Evolutionary conservation across 2,888 invertebrate genomes (phyloP), one percentile per base, ranked within the genome.

Genomic region (Philhelius pedissequus): DNA sequence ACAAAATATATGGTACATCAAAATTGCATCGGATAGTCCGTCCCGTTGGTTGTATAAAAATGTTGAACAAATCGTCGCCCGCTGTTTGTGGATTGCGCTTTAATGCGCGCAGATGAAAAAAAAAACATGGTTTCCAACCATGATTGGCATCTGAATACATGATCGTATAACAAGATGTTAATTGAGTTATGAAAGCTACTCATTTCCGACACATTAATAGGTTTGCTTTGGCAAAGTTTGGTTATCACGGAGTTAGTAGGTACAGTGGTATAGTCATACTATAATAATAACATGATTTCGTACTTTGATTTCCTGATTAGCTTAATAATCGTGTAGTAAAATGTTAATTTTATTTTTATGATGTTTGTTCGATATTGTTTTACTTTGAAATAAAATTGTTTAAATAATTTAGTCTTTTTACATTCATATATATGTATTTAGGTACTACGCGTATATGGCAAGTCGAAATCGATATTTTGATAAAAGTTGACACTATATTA

Each of bases 31-130:
- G 22, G n/a, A 1, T n/a, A 13, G 70, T 58, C 15, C n/a, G 15
- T 43, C 1, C 11, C 5, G 38, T 52, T 38, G 32, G 27, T 60
- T 64, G 27, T 75, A 66, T 79, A 79, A 79, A 84, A 84, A 54
- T 84, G 79, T 84, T 75, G 38, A 84, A 84, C 83, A 84, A 84
- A 84, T 75, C 79, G 79, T 30, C 30, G 75, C 35, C 58, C 60
- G 18, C 74, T 35, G 74, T 30, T 64, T 66, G n/a, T 38, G n/a
- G 4, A 48, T 56, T 50, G 40, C 7, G n/a, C 13, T 22, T 32
- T 43, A 52, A 43, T 27, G 11, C 69, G 48, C 56, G 50, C 60
- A 74, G 58, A 70, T 75, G 54, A 75, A 18, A 54, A 11, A 50
- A n/a, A 54, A 32, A 30, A 79, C 75, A 64, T 35, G 60, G 30